phyloP scores from a whole-genome alignment of 2,888 invertebrate genomes.

The Oegoconia quadripuncta region DNA sequence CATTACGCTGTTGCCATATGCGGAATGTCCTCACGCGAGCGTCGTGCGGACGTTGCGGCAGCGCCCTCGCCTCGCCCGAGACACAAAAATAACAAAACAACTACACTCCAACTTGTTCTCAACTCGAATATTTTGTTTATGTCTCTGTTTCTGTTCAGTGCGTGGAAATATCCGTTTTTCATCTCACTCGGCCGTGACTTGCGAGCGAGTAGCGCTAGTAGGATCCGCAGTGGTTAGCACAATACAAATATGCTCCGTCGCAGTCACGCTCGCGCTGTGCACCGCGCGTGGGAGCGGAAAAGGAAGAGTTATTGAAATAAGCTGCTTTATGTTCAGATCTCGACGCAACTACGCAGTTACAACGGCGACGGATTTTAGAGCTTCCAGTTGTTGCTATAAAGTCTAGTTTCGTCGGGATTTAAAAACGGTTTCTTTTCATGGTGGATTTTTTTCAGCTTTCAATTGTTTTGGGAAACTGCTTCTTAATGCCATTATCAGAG shows the following conservation, averaged over 20 bases:
- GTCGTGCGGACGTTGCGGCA: too few relatives aligned
- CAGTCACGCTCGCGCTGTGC: background rate
- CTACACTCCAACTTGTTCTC: too few relatives aligned
- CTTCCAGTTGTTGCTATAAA: background rate
- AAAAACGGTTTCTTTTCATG: background rate
- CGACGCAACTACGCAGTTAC: conserved; percentile 4
- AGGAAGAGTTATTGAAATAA: background rate
- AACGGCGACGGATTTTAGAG: background rate
- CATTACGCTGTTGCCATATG: too few relatives aligned
- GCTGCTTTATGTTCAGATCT: conserved; percentile 1
- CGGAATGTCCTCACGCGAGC: too few relatives aligned
- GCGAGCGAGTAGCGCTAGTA: background rate
- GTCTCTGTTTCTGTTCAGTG: background rate
- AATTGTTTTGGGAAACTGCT: background rate
- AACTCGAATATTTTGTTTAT: background rate
- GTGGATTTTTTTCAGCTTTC: background rate
- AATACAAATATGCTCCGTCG: conserved; percentile 1
- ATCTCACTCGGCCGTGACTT: background rate
- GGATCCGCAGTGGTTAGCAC: background rate
- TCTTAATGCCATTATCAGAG: background rate
- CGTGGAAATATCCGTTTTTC: background rate
- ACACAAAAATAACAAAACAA: too few relatives aligned
- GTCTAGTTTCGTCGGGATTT: background rate
- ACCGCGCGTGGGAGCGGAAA: background rate
- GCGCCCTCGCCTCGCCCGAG: too few relatives aligned